Evolutionary conservation across 2,797 vertebrate genomes (phyloP), one percentile per base, ranked within the genome.

Genomic region (Spondyliosoma cantharus): DNA sequence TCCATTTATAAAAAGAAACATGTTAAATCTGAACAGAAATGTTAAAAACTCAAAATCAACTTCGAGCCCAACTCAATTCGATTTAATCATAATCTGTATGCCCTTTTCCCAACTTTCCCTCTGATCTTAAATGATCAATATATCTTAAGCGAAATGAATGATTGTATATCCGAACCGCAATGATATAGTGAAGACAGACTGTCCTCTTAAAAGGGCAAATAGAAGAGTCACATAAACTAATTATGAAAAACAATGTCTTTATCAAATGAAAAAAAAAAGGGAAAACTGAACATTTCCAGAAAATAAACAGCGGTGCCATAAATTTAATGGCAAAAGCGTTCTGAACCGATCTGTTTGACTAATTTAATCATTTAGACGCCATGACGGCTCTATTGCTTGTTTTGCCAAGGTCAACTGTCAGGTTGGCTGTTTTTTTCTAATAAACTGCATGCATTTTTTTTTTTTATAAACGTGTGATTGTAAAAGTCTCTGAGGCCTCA

Each of bases 51-150:
- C 24, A 29, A 60, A 79, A 78, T 60, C 24, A 20, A 14, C 43
- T 79, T 82, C 75, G 65, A 82, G 76, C 61, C 58, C 63, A 16
- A 52, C 82, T 65, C 45, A 49, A 82, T 85, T 67, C 48, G 60
- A 65, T 88, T 76, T 76, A 59, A 88, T 85, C 78, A 78, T 89
- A 90, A 93, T 74, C 12, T 32, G 62, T 63, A 46, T 93, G 93
- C 92, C 93, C 92, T 95, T 94, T 95, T 88, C 87, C 74, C 50
- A 91, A 88, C 59, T 86, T 89, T 87, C 75, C 63, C 76, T 72
- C 85, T 84, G 52, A 84, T 82, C 85, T 68, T 75, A 85, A 89
- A 85, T 88, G 85, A 91, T 92, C 89, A 85, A 94, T 94, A 89
- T 74, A 63, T 57, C 83, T 90, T 89, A 87, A 75, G 63, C 76